Evolutionary conservation across 2,797 vertebrate species (phyloP), one percentile per base, ranked within the genome.

Genomic region (Hapalemur alaotrensis): DNA sequence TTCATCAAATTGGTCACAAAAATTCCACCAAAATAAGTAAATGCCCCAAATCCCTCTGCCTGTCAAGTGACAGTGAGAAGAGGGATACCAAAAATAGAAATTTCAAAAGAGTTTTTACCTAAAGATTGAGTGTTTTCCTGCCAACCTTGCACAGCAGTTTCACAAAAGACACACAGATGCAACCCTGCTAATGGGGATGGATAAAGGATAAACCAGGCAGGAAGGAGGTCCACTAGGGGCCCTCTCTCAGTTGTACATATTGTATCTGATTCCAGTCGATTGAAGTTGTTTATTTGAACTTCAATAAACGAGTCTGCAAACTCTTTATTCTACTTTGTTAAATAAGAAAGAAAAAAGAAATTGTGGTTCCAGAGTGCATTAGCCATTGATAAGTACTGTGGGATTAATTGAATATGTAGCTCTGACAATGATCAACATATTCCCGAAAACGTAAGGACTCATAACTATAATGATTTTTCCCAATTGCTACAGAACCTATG

Each of bases 201-300:
- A 46, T 7, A 17, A 70, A 38, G 14, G 22, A 35, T 35, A 59
- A 79, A 41, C 0, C 30, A 9, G 38, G 20, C 9, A 63, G 17
- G 14, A 48, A 75, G 15, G 7, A 43, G 23, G 10, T n/a, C 20
- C 18, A 30, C 2, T 15, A 46, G 20, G 4, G 17, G 43, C 4
- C 9, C 28, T 4, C 0, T n/a, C 15, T 75, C 1, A 38, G 1
- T 52, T 48, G 2, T 15, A 28, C 0, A 0, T 54, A 63, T 5
- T 9, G 0, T 15, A 8, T n/a, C 7, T 61, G 63, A 41, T 41
- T 91, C 48, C 83, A 22, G 22, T 48, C 3, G 13, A 4, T 5
- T 61, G 25, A 50, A 80, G 2, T 10, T 63, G 7, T 41, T 30
- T 22, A n/a, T 32, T 10, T 50, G 30, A 50, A 75, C 12, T 50